Percentiles rank a stretch among this genome's conserved stretches.
These are phyloP conservation scores for Copidosoma aretas DNA, from an alignment of 2,888 invertebrate genomes.

Conservation along the genomic window DNA sequence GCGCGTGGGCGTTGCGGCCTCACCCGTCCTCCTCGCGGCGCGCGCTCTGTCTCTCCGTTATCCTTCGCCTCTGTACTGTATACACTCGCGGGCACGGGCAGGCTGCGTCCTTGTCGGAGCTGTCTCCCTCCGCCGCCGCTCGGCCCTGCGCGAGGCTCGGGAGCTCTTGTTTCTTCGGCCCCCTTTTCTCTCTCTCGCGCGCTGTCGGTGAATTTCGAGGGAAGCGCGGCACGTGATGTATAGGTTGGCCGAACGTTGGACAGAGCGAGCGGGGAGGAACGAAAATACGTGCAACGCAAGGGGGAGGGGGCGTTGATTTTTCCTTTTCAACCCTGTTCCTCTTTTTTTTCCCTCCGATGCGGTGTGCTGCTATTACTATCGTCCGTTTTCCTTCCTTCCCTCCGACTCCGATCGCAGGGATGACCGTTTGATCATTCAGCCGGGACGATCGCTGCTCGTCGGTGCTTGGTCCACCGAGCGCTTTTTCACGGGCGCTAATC, in stretches of 20 bases:
- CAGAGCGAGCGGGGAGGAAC: not conserved
- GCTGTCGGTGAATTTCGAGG: not conserved
- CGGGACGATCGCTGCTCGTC: no score
- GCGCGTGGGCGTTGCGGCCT: constrained; percentile 35
- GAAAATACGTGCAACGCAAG: not conserved
- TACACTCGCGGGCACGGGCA: no score
- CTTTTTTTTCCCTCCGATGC: not conserved
- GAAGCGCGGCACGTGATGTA: not conserved
- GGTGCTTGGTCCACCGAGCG: no score
- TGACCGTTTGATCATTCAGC: no score
- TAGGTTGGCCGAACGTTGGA: no score
- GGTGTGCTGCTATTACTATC: constrained; percentile 3
- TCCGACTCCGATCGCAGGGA: no score
- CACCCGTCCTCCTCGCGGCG: constrained; percentile 11
- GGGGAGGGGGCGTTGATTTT: not conserved
- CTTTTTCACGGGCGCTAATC: no score
- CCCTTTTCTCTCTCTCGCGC: constrained; percentile 21
- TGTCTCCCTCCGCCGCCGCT: not conserved
- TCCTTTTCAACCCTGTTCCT: not conserved
- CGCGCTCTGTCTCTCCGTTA: not conserved
- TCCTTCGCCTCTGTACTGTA: no score
- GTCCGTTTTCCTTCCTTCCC: constrained; percentile 17
- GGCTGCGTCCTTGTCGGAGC: not conserved
- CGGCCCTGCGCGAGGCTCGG: not conserved
- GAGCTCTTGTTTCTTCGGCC: not conserved